Base-by-base conservation (phyloP, 1,140 invertebrate species). In the Drosophila santomea region DNA sequence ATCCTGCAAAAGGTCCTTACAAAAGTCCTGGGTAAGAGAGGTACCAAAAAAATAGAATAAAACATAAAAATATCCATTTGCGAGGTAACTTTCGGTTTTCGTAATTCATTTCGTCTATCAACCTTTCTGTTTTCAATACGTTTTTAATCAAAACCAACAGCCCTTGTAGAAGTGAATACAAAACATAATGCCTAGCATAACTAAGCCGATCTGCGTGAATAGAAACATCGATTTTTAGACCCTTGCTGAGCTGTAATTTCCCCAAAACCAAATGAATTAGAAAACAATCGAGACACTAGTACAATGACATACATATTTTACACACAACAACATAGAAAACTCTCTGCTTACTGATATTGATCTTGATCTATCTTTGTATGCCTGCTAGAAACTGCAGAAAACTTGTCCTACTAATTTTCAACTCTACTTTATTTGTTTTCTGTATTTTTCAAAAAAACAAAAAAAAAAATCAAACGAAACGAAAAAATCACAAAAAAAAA, bases 361-460 rank as follows among this genome's bases (percentile, higher is more conserved):
- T 68, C 63, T 76, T 82, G 74, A 80, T 55, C 64, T 78, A 77
- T 82, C 60, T 73, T 62, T 84, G 58, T 55, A 62, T 79, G 64
- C 51, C 52, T 66, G 39, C 69, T 74, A 55, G 61, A 74, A 59
- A 43, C 59, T 66, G 61, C 51, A 61, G 44, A 43, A 52, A 88
- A 82, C 72, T 79, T 68, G 59, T 73, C 71, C 71, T 82, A 86
- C 83, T 88, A 86, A 88, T 86, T 88, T 75, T 79, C 55, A 88
- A 88, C 56, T 86, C 83, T 88, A 80, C 63, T 85, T 84, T 80
- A 69, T 64, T 76, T 43, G 69, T 79, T 82, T 88, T 88, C 83
- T 88, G 81, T 88, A 51, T 78, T 85, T 72, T 84, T 66, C 74
- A 58, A 69, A 82, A 76, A 63, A 38, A 54, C 56, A 72, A 61